Percentiles rank a stretch among this genome's conserved stretches.
These are phyloP conservation scores for Anagrus nilaparvatae DNA, from an alignment of 1,140 invertebrate species.

Conservation along the genomic window DNA sequence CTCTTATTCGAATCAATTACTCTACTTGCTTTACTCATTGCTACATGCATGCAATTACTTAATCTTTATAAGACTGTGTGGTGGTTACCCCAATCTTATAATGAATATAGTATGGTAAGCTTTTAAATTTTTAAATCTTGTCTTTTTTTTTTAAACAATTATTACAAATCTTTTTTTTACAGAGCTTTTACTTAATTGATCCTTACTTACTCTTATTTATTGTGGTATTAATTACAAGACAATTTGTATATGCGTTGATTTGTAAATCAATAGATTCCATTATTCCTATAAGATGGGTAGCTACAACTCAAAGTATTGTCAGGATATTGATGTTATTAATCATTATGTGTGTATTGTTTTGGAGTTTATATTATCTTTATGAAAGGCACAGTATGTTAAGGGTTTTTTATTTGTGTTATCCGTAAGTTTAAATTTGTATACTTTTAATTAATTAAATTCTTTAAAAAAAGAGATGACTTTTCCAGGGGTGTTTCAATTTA, in stretches of 20 bases:
- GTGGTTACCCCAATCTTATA: conserved; percentile 91
- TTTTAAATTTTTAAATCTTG: conserved; percentile 6
- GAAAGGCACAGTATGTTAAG: conserved; percentile 60
- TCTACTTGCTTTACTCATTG: conserved; percentile 69
- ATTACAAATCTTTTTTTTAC: conserved; percentile 38
- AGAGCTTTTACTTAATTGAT: conserved; percentile 95
- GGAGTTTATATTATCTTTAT: conserved; percentile 63
- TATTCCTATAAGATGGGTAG: conserved; percentile 27
- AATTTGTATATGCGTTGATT: conserved; percentile 64
- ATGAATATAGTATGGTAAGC: conserved; percentile 75
- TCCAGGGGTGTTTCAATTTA: conserved; percentile 66
- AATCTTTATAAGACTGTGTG: conserved; percentile 94
- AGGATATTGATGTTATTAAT: conserved; percentile 44
- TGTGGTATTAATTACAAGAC: conserved; percentile 61
- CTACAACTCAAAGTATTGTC: conserved; percentile 30
- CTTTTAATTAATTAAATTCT: too few species aligned
- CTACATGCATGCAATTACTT: conserved; percentile 74
- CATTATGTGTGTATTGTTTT: conserved; percentile 44
- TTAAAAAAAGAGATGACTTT: too few species aligned
- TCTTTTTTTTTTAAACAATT: conserved; percentile 10
- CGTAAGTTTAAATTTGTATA: conserved; percentile 57
- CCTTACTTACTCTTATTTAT: conserved; percentile 76
- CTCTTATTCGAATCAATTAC: conserved; percentile 77
- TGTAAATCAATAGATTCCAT: conserved; percentile 33
- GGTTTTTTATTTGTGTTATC: conserved; percentile 76